Evolutionary conservation across 2,113 vertebrate species (phyloP), one percentile per base, ranked within the genome.

Genomic region (Desmodus rotundus): DNA sequence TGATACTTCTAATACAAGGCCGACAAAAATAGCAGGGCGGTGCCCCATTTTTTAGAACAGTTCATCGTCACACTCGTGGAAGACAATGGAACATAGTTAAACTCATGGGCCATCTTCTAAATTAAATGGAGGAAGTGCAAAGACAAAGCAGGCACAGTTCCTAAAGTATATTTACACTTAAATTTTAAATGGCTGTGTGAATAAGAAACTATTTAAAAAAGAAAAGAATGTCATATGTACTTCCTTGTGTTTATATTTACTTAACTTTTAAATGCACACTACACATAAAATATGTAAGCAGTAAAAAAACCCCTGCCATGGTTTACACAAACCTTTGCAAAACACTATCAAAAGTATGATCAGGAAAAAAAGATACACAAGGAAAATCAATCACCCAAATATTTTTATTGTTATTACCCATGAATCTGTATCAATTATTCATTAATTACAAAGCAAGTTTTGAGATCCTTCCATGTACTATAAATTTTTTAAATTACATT

Each of bases 401-500:
- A 81, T 41, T 68, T 56, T 84, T 26, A 85, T 87, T 80, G 41
- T 15, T 54, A 33, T 76, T 85, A n/a, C 33, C 7, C 38, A 2
- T 74, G 74, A 80, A 83, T 72, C 45, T 70, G 47, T 93, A 26
- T 95, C 61, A 85, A 50, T 94, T 95, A 92, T 36, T 96, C 74
- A 89, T 72, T 93, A 90, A 97, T 78, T 78, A 96, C 86, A 97
- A 97, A 97, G 65, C 41, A 95, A 85, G 92, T 84, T 61, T 74
- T 97, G 89, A 97, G 43, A 89, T 72, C 41, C 33, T 96, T 97
- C 68, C 52, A 94, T 86, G 83, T 77, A 28, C 45, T 84, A 12
- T 36, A 45, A 87, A 65, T 16, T 87, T 91, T 76, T 61, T 11
- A 83, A 45, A 9, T 33, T 31, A 80, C 3, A 28, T 47, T 76